A percentile compares a stretch with the other conserved stretches of the same genome.
phyloP scores from a whole-genome alignment of 1,140 invertebrate species.

The Oscheius sp. region DNA sequence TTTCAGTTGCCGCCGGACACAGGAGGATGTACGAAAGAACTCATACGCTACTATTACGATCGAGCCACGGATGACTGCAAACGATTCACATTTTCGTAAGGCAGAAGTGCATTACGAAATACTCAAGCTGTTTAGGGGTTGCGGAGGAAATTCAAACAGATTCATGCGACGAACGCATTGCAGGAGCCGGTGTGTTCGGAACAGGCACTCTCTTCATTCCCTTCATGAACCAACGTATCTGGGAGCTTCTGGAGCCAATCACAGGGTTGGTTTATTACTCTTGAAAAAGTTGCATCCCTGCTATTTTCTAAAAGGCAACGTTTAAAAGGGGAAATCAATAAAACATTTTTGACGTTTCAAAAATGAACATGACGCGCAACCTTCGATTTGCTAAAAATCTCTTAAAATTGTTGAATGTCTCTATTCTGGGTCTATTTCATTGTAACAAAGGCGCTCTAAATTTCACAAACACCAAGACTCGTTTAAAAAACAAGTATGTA shows the following conservation, averaged over 20 bases:
- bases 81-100: slow-evolving; percentile 32
- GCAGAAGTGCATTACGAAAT: background rate
- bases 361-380: too few relatives aligned
- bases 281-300: too few relatives aligned
- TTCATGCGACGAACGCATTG: slow-evolving; percentile 37
- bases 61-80: slow-evolving; percentile 27
- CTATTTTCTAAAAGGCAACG: too few relatives aligned
- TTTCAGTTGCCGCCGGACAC: slow-evolving; percentile 26
- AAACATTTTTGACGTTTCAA: too few relatives aligned
- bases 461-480: too few relatives aligned
- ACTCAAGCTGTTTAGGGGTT: slow-evolving; percentile 31
- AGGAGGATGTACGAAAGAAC: slow-evolving; percentile 28
- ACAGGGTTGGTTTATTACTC: background rate
- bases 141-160: slow-evolving; percentile 34
- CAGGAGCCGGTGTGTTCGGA: slow-evolving; percentile 28
- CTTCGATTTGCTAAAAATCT: too few relatives aligned
- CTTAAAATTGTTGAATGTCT: too few relatives aligned
- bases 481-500: too few relatives aligned
- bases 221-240: background rate
- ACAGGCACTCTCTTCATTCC: background rate
- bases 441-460: too few relatives aligned
- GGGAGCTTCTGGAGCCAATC: background rate
- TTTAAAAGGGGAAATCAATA: too few relatives aligned
- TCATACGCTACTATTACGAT: slow-evolving; percentile 33
- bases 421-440: too few relatives aligned